Evolutionary conservation across 2,797 vertebrate species (phyloP), one percentile per base, ranked within the genome.

Genomic region (Dromococcyx pavoninus): DNA sequence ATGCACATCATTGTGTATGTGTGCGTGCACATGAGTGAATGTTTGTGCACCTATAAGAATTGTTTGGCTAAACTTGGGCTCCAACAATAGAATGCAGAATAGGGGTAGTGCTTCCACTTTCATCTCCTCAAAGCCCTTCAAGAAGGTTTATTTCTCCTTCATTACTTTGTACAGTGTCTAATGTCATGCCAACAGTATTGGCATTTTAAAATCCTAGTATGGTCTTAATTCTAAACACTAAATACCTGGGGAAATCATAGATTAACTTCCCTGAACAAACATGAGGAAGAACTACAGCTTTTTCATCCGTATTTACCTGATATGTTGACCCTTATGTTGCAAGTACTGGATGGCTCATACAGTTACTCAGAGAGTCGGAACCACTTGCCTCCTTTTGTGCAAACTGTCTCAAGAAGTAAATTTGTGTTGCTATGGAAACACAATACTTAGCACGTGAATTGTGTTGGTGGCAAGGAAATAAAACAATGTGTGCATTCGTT

Each of bases 351-450:
- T 48, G 23, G 44, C 19, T 72, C 41, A 54, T 0, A 0, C 27
- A 43, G 37, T 80, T 71, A 19, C 28, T 61, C 56, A 16, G 28
- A 41, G 11, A 70, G 10, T 1, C 76, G 71, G 17, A 92, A 50
- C 22, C 37, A n/a, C 81, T 58, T 57, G 21, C 18, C 35, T 91
- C 54, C 43, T 91, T 93, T 86, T 39, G 44, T 86, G 43, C 58
- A 88, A 69, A 81, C 33, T 27, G 17, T 24, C 60, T 80, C 76
- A 86, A 69, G 56, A 80, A 85, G 27, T 78, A 92, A 58, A 74
- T 91, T 71, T 89, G 25, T 75, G 89, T 95, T 95, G 89, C 87
- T 91, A 92, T 81, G 66, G 93, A 81, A 94, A 93, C 91, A 65
- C 64, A 86, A 51, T 90, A 90, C 73, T 54, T 81, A 61, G 27